Evolutionary conservation across 2,888 invertebrate genomes (phyloP), one percentile per base, ranked within the genome.

Genomic region (Panorpa germanica): DNA sequence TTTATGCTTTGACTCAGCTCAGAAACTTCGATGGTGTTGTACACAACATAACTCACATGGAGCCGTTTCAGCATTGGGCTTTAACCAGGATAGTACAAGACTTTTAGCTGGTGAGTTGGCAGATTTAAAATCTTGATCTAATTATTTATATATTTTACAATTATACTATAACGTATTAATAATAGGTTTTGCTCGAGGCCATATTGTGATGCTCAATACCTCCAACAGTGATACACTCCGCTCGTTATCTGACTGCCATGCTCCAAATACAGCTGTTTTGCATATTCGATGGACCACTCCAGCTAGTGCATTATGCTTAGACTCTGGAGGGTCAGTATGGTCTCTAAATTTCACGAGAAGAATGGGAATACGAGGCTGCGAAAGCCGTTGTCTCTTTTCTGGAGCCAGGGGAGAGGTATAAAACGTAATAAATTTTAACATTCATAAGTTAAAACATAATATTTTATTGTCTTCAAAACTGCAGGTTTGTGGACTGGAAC

Each of bases 311-410:
- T 55, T 85, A 17, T 76, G 77, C 41, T 78, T 86, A 12, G 95
- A 96, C 47, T 83, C 82, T 26, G 86, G 91, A 3, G 96, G 96
- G 1, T 95, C 91, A 2, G 93, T 96, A 2, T 96, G 91, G 70
- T 77, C 90, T 39, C 59, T 95, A 20, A 81, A 74, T 43, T 91
- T 93, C 47, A 83, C 81, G 23, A 63, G 90, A 34, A 72, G 82
- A 8, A 63, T 93, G 41, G 91, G 90, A 9, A 78, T 88, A 20
- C 64, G 91, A 24, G 77, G 81, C 2, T 85, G 83, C 50, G 78
- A 85, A 36, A 81, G 88, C 1, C 78, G 85, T 30, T 95, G 96
- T 50, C 59, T 98, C 10, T 98, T 98, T 54, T 93, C 95, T 19
- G 96, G 96, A 18, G 90, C 91, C 31, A 70, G 91, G 32, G 98